These are phyloP conservation scores for Oceanodroma leucorhoa DNA, from an alignment of 2,797 vertebrate species.

Conservation along the genomic window DNA sequence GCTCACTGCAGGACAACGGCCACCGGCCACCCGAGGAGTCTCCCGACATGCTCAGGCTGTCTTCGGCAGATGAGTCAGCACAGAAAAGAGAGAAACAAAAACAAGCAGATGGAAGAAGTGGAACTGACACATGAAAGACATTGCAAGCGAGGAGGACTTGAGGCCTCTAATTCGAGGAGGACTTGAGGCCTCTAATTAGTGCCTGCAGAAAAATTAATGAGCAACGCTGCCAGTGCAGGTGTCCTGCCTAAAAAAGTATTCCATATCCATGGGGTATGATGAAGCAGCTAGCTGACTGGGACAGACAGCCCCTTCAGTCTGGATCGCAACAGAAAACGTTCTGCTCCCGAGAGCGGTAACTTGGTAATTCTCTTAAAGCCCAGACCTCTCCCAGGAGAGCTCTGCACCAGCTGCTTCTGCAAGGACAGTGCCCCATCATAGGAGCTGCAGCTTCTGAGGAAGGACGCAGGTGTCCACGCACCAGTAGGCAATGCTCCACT, in stretches of 20 bases:
- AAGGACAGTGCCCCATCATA: no score
- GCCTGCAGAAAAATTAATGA: not conserved
- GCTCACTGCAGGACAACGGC: not conserved
- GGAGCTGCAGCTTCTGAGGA: not conserved
- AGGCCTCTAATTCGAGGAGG: not conserved
- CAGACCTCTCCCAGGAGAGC: not conserved
- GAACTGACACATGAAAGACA: not conserved
- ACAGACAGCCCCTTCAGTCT: not conserved
- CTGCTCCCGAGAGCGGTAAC: not conserved
- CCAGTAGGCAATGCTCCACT: not conserved
- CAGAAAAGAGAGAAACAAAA: not conserved
- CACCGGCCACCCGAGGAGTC: not conserved
- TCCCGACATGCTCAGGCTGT: not conserved
- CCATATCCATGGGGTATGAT: rapidly evolving
- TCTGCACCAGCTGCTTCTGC: not conserved
- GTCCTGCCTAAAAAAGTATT: not conserved
- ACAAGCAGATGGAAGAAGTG: not conserved
- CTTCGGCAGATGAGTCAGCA: not conserved
- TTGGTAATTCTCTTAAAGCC: not conserved
- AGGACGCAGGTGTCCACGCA: not conserved
- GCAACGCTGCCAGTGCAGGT: not conserved
- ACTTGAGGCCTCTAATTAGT: not conserved
- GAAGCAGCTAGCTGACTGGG: not conserved
- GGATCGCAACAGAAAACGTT: not conserved
- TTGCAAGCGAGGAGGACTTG: not conserved